These are phyloP conservation scores for Torymus auratus DNA, from an alignment of 2,888 invertebrate genomes.

Conservation along the genomic window DNA sequence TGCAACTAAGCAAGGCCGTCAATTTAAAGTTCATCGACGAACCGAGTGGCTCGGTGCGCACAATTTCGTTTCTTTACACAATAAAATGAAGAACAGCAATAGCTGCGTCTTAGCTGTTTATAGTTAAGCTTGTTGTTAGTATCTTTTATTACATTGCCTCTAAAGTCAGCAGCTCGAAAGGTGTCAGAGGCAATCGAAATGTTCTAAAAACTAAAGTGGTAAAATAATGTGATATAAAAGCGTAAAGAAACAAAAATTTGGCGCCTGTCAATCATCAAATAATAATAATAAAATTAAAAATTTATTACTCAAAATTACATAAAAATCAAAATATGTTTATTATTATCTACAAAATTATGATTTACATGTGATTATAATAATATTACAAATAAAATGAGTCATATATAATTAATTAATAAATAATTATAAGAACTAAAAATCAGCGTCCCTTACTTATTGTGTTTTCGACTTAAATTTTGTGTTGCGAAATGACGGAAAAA, in stretches of 20 bases:
- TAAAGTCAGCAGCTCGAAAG: constrained; percentile 52
- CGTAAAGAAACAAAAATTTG: constrained; percentile 60
- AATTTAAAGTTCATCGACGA: constrained; percentile 40
- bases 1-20: constrained; percentile 28
- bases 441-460: constrained; percentile 46
- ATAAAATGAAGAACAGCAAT: constrained; percentile 52
- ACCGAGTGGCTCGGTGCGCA: constrained; percentile 75
- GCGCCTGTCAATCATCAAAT: constrained; percentile 45
- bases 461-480: constrained; percentile 47
- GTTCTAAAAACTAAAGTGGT: constrained; percentile 41
- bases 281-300: constrained; percentile 17
- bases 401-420: constrained; percentile 31
- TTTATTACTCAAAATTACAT: constrained; percentile 13
- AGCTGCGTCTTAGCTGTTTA: constrained; percentile 44
- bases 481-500: constrained; percentile 40
- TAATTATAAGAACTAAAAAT: constrained; percentile 31
- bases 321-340: neutral
- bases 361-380: neutral
- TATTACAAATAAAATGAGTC: constrained; percentile 4
- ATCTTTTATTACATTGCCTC: constrained; percentile 40
- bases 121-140: constrained; percentile 29
- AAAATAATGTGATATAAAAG: constrained; percentile 55
- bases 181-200: constrained; percentile 58
- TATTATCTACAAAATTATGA: no score
- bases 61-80: constrained; percentile 73